Percentiles rank a stretch among this genome's conserved stretches.
These are phyloP conservation scores for Phalacrocorax carbo DNA, from an alignment of 2,113 vertebrate genomes.

Conservation along the genomic window DNA sequence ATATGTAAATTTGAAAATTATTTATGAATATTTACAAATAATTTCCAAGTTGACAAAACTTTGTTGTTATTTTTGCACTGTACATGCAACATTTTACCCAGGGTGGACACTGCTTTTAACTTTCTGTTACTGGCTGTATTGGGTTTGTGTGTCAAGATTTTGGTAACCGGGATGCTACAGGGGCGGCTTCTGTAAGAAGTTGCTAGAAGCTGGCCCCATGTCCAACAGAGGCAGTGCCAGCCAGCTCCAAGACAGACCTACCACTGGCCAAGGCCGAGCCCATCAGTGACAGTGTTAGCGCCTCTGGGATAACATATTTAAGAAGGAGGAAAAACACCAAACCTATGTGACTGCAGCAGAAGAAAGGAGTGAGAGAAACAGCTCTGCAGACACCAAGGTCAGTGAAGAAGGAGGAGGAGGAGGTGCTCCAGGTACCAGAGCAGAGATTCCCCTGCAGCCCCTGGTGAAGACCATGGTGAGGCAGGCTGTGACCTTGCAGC, in stretches of 20 bases:
- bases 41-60: not conserved
- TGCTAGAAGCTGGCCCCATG: not conserved
- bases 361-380: not conserved
- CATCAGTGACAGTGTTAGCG: not conserved
- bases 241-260: not conserved
- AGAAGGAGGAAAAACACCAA: not conserved
- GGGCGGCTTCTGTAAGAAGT: not conserved
- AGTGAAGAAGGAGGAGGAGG: not conserved
- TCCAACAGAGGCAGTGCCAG: not conserved
- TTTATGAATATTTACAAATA: not conserved
- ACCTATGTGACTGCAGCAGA: not conserved
- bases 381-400: not conserved
- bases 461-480: not conserved
- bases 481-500: not conserved
- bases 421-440: not conserved
- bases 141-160: not conserved
- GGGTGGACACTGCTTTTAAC: not conserved
- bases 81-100: not conserved
- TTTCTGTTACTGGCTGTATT: not conserved
- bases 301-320: not conserved
- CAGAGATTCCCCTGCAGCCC: not conserved
- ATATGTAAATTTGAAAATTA: not conserved
- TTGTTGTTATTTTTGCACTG: not conserved
- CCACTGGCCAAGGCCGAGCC: not conserved
- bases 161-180: not conserved